Evolutionary conservation across 2,888 invertebrate genomes (phyloP), one percentile per base, ranked within the genome.

Genomic region (Caenorhabditis sp.): DNA sequence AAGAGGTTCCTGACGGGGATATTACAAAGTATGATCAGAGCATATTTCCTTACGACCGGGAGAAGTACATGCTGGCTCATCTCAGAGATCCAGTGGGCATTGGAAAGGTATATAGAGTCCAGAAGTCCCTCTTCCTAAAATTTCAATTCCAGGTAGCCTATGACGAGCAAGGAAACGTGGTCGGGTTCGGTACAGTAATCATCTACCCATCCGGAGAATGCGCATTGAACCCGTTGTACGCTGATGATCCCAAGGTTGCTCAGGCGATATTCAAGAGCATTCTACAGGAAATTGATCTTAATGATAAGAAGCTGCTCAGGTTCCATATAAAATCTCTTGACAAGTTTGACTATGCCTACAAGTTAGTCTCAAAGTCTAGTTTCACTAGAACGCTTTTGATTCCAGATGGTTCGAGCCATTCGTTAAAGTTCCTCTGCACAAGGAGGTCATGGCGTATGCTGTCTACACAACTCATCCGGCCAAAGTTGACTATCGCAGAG

Each of bases 401-500:
- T 58, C 28, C 44, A 71, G 72, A 56, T 72, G 72, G 72, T 55
- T 72, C 26, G 64, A 62, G 22, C 64, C 72, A 8, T 72, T 72
- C 37, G 2, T 55, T 6, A 55, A 55, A 55, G 13, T 6, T 11
- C 18, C 47, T 1, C 47, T 18, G 4, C 47, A 18, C 5, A n/a
- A 18, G 18, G 18, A 47, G 9, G 3, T 47, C 47, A 2, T 47
- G 18, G 47, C 47, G 2, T 18, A 47, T 18, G 11, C 2, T 47
- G n/a, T 18, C 18, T 47, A 47, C 47, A 47, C n/a, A 9, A 3
- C 2, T 11, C 40, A 13, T 11, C 40, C 40, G 13, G 40, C 40
- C 13, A 13, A 13, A 2, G 40, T 13, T 13, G 40, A 40, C 40
- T 40, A 13, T 2, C 6, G 2, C 6, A 6, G 40, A 40, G 40